Percentiles rank a stretch among this genome's conserved stretches.
phyloP scores from a whole-genome alignment of 2,113 vertebrate genomes.

The Actenoides lindsayi region DNA sequence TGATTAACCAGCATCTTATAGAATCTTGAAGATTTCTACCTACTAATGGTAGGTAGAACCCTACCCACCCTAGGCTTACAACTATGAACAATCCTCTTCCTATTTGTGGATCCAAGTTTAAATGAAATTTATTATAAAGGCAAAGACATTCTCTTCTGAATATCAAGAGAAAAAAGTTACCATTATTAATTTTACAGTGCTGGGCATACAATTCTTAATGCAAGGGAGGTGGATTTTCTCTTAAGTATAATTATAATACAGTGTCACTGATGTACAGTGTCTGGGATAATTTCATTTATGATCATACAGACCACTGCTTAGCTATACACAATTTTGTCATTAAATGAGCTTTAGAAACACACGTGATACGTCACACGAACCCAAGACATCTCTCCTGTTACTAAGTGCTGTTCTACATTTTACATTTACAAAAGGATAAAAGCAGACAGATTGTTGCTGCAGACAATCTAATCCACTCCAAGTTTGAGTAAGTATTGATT shows the following conservation, averaged over 20 bases:
- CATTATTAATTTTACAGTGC: neutral
- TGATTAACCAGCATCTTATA: neutral
- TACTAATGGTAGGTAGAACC: neutral
- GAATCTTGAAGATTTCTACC: neutral
- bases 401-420: neutral
- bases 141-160: neutral
- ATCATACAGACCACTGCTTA: neutral
- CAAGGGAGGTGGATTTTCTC: neutral
- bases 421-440: neutral
- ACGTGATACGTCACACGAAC: neutral
- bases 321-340: neutral
- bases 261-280: neutral
- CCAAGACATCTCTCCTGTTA: neutral
- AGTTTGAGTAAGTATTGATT: neutral
- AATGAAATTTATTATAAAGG: neutral
- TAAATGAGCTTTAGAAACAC: neutral
- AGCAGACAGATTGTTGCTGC: neutral
- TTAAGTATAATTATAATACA: neutral
- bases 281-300: neutral
- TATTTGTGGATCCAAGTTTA: neutral
- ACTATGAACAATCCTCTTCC: neutral
- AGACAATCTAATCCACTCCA: neutral
- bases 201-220: neutral
- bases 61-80: neutral
- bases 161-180: neutral